Conservation (phyloP, 30 jellyfish, hydroid and myxozoan genomes). For the Aurelia sp. region DNA sequence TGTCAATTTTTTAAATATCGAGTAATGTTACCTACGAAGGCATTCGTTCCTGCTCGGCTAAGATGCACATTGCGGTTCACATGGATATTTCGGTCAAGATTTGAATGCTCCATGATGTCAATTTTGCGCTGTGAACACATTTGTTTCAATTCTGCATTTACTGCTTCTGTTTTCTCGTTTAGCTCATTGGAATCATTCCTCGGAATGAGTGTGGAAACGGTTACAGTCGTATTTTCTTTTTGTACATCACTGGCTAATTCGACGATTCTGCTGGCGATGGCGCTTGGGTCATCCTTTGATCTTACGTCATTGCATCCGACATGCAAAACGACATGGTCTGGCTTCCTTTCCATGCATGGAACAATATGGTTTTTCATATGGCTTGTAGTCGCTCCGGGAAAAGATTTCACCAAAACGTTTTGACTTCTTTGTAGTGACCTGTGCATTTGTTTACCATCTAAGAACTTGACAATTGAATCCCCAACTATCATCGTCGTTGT, state of each 20-base stretch:
- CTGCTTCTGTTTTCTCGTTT: constrained; percentile 26
- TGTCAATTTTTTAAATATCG: constrained; percentile 10
- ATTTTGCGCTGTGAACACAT: constrained; percentile 16
- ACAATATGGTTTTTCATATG: constrained; percentile 41
- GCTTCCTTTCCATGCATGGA: constrained; percentile 38
- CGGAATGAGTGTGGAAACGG: constrained; percentile 25
- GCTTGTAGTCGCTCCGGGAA: constrained; percentile 38
- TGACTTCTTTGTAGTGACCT: constrained; percentile 17
- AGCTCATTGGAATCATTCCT: constrained; percentile 29
- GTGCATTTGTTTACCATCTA: constrained; percentile 21
- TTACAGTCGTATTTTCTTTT: constrained; percentile 8
- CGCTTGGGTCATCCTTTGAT: constrained; percentile 20
- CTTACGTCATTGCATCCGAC: constrained; percentile 44
- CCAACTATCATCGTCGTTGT: constrained; percentile 11
- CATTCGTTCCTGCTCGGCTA: constrained; percentile 25
- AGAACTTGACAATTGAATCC: not conserved
- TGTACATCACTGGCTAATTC: constrained; percentile 17
- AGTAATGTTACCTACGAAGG: constrained; percentile 31
- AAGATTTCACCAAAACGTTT: constrained; percentile 30
- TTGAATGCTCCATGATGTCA: constrained; percentile 27
- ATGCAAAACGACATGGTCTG: constrained; percentile 23
- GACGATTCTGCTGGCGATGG: constrained; percentile 17
- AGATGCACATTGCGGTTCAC: constrained; percentile 25
- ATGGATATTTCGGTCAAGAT: constrained; percentile 20
- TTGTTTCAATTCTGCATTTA: constrained; percentile 26